Conservation (phyloP, 2,888 invertebrate genomes). For the Entomobrya multifasciata region DNA sequence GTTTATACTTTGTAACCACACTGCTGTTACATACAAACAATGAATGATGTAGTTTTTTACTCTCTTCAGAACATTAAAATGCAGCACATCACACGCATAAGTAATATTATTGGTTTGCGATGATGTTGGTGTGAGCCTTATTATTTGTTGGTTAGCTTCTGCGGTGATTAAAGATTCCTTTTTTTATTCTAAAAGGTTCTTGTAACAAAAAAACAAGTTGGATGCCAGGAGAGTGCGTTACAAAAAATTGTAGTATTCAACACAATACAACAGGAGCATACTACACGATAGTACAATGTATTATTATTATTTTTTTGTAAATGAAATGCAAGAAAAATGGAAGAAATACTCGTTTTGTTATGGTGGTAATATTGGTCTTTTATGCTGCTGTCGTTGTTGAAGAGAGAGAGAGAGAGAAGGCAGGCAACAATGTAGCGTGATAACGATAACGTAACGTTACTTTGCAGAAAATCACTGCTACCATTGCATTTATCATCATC, state of each 20-base stretch:
- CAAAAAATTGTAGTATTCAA: not conserved
- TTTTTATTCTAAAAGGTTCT: conserved; percentile 4
- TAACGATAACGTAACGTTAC: conserved; percentile 56
- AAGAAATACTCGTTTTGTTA: conserved; percentile 17
- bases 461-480: conserved; percentile 36
- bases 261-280: not conserved
- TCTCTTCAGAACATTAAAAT: conserved; percentile 21
- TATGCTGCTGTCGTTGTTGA: conserved; percentile 18
- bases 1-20: not conserved
- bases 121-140: conserved; percentile 40
- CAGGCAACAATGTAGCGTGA: conserved; percentile 29
- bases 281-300: not conserved
- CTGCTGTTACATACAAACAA: not conserved
- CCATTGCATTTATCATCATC: conserved; percentile 34
- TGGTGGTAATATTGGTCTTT: conserved; percentile 22
- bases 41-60: conserved; percentile 54
- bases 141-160: conserved; percentile 37
- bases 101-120: not conserved
- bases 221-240: not conserved
- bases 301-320: conserved; percentile 18
- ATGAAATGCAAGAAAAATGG: conserved; percentile 16
- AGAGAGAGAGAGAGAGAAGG: not conserved
- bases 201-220: conserved; percentile 27
- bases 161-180: conserved; percentile 22
- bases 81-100: not conserved